These are phyloP conservation scores for Apoda limacodes DNA, from an alignment of 2,888 invertebrate genomes.

Conservation along the genomic window DNA sequence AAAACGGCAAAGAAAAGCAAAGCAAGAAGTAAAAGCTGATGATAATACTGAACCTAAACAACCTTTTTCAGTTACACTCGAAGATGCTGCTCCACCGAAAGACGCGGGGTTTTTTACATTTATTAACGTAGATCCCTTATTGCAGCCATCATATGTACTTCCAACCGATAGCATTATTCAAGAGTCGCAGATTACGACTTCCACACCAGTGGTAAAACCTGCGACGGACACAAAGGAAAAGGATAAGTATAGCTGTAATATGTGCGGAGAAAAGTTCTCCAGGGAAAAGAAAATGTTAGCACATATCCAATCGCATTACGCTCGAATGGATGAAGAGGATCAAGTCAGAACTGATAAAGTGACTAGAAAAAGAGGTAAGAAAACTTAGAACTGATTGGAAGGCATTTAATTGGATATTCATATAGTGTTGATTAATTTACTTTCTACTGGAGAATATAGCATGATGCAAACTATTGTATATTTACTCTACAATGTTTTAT, in stretches of 20 bases:
- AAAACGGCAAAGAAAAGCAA: slow-evolving; percentile 34
- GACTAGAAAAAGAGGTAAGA: slow-evolving; percentile 24
- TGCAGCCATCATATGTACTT: slow-evolving; percentile 53
- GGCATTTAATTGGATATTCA: too few species aligned
- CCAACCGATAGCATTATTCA: slow-evolving; percentile 56
- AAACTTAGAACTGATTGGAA: slow-evolving; percentile 23
- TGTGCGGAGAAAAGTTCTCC: slow-evolving; percentile 48
- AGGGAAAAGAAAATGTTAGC: slow-evolving; percentile 53
- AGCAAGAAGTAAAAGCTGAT: slow-evolving; percentile 20
- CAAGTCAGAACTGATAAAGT: slow-evolving; percentile 22
- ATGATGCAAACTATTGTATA: too few species aligned
- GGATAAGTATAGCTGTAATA: slow-evolving; percentile 45
- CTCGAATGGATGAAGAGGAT: slow-evolving; percentile 51
- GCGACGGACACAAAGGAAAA: slow-evolving; percentile 25
- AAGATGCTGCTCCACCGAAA: slow-evolving; percentile 34
- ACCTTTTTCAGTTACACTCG: slow-evolving; percentile 37
- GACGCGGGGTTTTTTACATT: slow-evolving; percentile 51
- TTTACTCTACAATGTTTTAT: too few species aligned
- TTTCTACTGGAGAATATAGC: too few species aligned
- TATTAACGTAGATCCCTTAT: slow-evolving; percentile 54
- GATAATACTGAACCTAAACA: slow-evolving; percentile 19
- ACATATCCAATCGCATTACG: slow-evolving; percentile 55
- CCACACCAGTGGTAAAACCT: slow-evolving; percentile 28
- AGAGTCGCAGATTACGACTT: slow-evolving; percentile 58
- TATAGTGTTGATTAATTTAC: too few species aligned